phyloP scores from a whole-genome alignment of 2,888 invertebrate species.

The Strigamia transsilvanica region DNA sequence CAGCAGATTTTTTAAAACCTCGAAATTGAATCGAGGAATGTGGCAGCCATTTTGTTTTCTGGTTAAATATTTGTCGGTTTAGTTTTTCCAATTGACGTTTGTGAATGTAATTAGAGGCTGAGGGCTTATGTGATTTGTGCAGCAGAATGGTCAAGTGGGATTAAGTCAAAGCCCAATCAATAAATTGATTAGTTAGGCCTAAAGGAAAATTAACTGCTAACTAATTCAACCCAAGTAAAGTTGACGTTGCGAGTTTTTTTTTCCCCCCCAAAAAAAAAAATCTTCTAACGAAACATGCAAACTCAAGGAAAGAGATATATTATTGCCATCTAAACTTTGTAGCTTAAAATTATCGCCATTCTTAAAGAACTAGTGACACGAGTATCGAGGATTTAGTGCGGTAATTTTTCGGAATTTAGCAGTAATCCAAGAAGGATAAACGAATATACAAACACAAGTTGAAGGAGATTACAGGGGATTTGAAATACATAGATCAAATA shows the following conservation, averaged over 20 bases:
- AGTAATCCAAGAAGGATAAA: constrained; percentile 44
- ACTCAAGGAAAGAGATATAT: neutral
- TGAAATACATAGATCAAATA: constrained; percentile 49
- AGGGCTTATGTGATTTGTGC: constrained; percentile 49
- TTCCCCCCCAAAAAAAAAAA: too few relatives aligned
- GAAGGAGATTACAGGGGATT: constrained; percentile 47
- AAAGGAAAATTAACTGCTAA: constrained; percentile 49
- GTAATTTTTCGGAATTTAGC: constrained; percentile 32
- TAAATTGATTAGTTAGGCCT: constrained; percentile 49
- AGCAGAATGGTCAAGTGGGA: constrained; percentile 49
- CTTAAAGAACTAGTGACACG: constrained; percentile 11
- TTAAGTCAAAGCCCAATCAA: constrained; percentile 49
- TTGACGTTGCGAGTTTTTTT: constrained; percentile 27
- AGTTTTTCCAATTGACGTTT: constrained; percentile 45
- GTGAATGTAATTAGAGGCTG: constrained; percentile 46
- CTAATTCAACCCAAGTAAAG: constrained; percentile 32
- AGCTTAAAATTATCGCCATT: neutral
- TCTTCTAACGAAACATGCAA: neutral
- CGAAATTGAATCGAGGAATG: neutral
- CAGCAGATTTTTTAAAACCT: constrained; percentile 1
- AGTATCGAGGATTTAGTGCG: constrained; percentile 28
- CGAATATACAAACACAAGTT: constrained; percentile 47
- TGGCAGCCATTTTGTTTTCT: constrained; percentile 23
- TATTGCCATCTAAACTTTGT: neutral
- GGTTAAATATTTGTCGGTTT: constrained; percentile 33